Conservation (phyloP, 1,140 invertebrate species). For the Microplitis mediator region DNA sequence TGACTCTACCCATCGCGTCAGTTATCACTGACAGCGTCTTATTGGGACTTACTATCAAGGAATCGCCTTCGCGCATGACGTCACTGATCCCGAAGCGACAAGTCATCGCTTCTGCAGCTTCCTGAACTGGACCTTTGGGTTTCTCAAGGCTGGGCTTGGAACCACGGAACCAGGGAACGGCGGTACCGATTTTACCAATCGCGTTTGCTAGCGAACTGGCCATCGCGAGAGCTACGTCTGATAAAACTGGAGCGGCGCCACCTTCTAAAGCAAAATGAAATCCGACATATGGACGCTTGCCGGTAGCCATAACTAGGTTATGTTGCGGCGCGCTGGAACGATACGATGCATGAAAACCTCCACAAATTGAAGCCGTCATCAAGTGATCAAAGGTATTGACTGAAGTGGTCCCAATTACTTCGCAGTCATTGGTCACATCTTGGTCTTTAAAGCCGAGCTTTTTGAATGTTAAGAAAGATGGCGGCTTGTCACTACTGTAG, state of each 20-base stretch:
- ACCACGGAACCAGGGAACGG: conserved; percentile 75
- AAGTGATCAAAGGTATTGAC: conserved; percentile 87
- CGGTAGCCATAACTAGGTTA: conserved; percentile 79
- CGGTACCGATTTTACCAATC: conserved; percentile 69
- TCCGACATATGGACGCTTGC: conserved; percentile 81
- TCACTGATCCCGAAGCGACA: conserved; percentile 87
- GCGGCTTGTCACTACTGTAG: conserved; percentile 66
- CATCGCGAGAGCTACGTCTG: conserved; percentile 87
- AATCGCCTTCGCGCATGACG: conserved; percentile 73
- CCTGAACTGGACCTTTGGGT: conserved; percentile 53
- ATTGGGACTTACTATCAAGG: conserved; percentile 79
- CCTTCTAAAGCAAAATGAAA: conserved; percentile 92
- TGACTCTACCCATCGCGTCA: conserved; percentile 86
- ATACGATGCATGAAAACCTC: conserved; percentile 77
- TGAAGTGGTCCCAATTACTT: conserved; percentile 76
- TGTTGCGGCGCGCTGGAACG: conserved; percentile 77
- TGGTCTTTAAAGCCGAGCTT: conserved; percentile 87
- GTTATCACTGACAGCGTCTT: conserved; percentile 79
- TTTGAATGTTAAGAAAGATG: conserved; percentile 71
- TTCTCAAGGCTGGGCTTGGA: conserved; percentile 39
- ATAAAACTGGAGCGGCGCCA: conserved; percentile 72
- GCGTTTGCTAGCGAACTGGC: conserved; percentile 85
- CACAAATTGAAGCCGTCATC: conserved; percentile 77
- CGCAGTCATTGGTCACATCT: conserved; percentile 76
- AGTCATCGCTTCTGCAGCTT: conserved; percentile 70